phyloP scores from a whole-genome alignment of 2,888 invertebrate species.

The Autographa gamma region DNA sequence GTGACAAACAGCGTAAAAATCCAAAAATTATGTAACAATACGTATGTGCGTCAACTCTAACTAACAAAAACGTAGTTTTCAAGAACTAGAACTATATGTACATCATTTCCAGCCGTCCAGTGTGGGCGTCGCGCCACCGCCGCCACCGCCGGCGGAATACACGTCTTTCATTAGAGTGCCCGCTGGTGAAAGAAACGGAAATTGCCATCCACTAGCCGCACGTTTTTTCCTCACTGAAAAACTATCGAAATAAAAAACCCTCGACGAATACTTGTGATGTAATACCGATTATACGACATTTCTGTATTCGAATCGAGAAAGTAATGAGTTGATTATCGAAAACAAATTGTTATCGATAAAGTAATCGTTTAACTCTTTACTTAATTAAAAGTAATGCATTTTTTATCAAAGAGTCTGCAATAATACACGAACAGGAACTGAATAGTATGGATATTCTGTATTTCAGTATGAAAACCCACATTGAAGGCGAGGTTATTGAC shows the following conservation, averaged over 20 bases:
- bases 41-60: neutral
- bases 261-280: slow-evolving; percentile 13
- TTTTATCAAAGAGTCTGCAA: neutral
- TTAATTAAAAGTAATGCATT: neutral
- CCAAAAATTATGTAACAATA: too few species aligned
- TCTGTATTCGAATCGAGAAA: neutral
- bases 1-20: too few species aligned
- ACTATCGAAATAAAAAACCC: slow-evolving; percentile 22
- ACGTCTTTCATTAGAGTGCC: slow-evolving; percentile 52
- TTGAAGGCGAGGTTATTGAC: slow-evolving; percentile 31
- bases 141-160: slow-evolving; percentile 23
- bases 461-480: neutral
- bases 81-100: slow-evolving; percentile 23
- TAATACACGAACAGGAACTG: slow-evolving; percentile 1
- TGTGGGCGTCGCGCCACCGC: slow-evolving; percentile 7
- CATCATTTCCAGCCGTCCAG: slow-evolving; percentile 23
- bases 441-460: neutral
- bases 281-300: slow-evolving; percentile 10
- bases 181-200: slow-evolving; percentile 52
- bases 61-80: slow-evolving; percentile 12
- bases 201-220: slow-evolving; percentile 51
- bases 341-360: neutral
- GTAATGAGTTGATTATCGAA: neutral
- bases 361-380: neutral
- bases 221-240: slow-evolving; percentile 44